These are phyloP conservation scores for Netelia inedita DNA, from an alignment of 2,888 invertebrate species.

Conservation along the genomic window DNA sequence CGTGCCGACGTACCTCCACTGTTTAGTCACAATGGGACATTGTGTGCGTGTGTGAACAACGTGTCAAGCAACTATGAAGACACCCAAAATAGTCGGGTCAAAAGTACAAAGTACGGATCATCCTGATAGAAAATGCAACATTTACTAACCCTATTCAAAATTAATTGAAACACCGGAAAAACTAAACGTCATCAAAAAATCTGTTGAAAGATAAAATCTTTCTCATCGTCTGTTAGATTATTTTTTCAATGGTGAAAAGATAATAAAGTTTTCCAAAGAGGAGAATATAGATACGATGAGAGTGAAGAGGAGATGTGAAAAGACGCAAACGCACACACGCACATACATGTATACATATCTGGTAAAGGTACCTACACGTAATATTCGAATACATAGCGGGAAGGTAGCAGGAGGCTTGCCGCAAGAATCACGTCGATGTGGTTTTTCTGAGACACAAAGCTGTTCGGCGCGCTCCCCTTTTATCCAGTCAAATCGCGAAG, in stretches of 20 bases:
- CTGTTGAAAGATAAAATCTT: too few relatives aligned
- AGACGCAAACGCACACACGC: not conserved
- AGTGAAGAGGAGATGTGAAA: slow-evolving; percentile 11
- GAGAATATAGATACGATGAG: not conserved
- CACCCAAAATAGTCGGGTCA: too few relatives aligned
- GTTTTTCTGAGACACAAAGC: slow-evolving; percentile 66
- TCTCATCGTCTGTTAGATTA: not conserved
- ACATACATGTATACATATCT: not conserved
- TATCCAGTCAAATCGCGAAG: slow-evolving; percentile 61
- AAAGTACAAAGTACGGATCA: too few relatives aligned
- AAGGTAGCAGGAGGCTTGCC: slow-evolving; percentile 49
- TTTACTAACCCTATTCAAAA: too few relatives aligned
- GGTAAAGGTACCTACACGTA: slow-evolving; percentile 4
- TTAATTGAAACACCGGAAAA: too few relatives aligned
- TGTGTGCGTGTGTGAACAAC: too few relatives aligned
- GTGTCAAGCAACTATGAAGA: too few relatives aligned
- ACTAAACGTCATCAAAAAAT: too few relatives aligned
- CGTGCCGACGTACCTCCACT: too few relatives aligned
- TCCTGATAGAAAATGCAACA: too few relatives aligned
- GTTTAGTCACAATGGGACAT: too few relatives aligned
- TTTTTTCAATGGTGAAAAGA: not conserved
- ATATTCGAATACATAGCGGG: slow-evolving; percentile 13
- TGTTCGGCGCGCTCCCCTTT: slow-evolving; percentile 58
- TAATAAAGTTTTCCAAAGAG: not conserved
- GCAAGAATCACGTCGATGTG: slow-evolving; percentile 52